These are phyloP conservation scores for Bombus cullumanus DNA, from an alignment of 1,140 invertebrate genomes.

Conservation along the genomic window DNA sequence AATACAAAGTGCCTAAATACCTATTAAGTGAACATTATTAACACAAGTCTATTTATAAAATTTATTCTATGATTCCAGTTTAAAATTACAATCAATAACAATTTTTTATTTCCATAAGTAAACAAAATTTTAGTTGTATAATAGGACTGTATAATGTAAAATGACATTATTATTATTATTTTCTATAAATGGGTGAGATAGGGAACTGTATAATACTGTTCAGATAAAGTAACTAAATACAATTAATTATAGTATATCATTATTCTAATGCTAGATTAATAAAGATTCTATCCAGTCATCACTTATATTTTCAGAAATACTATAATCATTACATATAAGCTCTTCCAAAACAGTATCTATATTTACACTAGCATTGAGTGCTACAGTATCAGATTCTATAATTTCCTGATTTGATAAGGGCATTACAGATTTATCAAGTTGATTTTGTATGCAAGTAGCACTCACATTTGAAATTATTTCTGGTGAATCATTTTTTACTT, in stretches of 20 bases:
- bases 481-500: not conserved
- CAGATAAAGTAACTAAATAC: not conserved
- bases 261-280: not conserved
- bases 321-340: conserved; percentile 8
- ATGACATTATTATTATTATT: not conserved
- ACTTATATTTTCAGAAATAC: conserved; percentile 15
- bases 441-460: not conserved
- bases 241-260: not conserved
- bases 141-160: not conserved
- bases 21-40: too few relatives aligned
- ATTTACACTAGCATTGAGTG: not conserved
- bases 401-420: not conserved
- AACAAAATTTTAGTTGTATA: not conserved
- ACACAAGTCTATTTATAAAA: not conserved
- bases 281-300: conserved; percentile 50
- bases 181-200: not conserved
- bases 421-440: not conserved
- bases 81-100: not conserved
- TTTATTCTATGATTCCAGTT: not conserved
- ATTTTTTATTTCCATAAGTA: not conserved
- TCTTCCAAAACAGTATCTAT: conserved; percentile 39
- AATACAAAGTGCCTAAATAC: too few relatives aligned
- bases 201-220: not conserved
- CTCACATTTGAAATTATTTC: not conserved
- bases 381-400: not conserved